Conservation (phyloP, 2,888 invertebrate genomes). For the Uloborus plumipes region DNA sequence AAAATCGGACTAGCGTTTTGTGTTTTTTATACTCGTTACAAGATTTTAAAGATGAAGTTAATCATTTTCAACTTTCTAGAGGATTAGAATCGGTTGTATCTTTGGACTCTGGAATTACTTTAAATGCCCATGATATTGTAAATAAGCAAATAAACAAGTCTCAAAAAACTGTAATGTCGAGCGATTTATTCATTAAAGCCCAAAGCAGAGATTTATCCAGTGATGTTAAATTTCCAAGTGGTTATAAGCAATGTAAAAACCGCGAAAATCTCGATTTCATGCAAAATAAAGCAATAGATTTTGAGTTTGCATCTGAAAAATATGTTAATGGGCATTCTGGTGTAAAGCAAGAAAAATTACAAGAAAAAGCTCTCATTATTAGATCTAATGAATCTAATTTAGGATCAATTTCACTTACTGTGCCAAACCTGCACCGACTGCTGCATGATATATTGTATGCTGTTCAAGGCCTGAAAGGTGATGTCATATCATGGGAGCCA, state of each 20-base stretch:
- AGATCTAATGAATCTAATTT: constrained; percentile 40
- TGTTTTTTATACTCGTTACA: constrained; percentile 69
- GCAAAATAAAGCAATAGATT: constrained; percentile 23
- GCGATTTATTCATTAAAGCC: constrained; percentile 37
- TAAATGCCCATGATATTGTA: constrained; percentile 46
- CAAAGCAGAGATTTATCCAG: constrained; percentile 15
- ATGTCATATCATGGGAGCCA: constrained; percentile 68
- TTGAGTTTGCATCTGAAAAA: constrained; percentile 46
- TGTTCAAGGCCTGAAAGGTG: constrained; percentile 90
- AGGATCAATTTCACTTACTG: constrained; percentile 32
- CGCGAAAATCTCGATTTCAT: constrained; percentile 11
- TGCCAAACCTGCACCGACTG: constrained; percentile 69
- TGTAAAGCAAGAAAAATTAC: constrained; percentile 17
- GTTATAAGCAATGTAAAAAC: not conserved
- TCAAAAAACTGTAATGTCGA: constrained; percentile 15
- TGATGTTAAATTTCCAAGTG: constrained; percentile 8
- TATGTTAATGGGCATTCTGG: not conserved
- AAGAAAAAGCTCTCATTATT: constrained; percentile 20
- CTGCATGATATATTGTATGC: constrained; percentile 82
- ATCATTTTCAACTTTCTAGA: constrained; percentile 1
- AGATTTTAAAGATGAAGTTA: constrained; percentile 23
- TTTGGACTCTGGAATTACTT: constrained; percentile 24
- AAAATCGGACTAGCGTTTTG: constrained; percentile 76
- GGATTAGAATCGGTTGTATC: constrained; percentile 14
- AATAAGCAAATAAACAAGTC: constrained; percentile 51